These are phyloP conservation scores for Cataglyphis livida DNA, from an alignment of 2,888 invertebrate genomes.

Conservation along the genomic window DNA sequence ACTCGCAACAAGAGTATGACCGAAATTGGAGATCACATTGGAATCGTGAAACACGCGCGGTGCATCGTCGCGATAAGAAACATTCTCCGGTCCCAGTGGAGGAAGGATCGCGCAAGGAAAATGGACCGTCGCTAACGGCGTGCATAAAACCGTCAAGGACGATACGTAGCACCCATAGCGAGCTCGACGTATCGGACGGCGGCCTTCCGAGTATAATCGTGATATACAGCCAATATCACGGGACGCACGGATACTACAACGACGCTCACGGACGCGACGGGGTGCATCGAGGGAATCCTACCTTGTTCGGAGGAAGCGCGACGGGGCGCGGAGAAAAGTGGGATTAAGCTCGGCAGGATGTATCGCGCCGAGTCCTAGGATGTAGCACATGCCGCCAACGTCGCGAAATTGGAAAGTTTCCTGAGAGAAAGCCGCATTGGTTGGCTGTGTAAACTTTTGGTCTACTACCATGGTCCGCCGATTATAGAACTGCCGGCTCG, in stretches of 20 bases:
- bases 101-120: slow-evolving; percentile 61
- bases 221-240: slow-evolving; percentile 81
- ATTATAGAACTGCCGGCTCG: slow-evolving; percentile 22
- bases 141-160: slow-evolving; percentile 79
- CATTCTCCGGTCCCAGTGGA: slow-evolving; percentile 44
- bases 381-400: slow-evolving; percentile 49
- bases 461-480: slow-evolving; percentile 22
- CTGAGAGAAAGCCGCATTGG: slow-evolving; percentile 24
- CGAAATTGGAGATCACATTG: slow-evolving; percentile 22
- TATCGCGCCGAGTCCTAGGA: slow-evolving; percentile 68
- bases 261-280: slow-evolving; percentile 71
- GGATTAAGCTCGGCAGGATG: slow-evolving; percentile 68
- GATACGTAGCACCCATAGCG: slow-evolving; percentile 70
- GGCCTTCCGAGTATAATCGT: slow-evolving; percentile 80
- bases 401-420: slow-evolving; percentile 70
- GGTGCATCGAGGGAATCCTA: slow-evolving; percentile 61
- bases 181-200: slow-evolving; percentile 74
- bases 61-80: slow-evolving; percentile 75
- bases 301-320: slow-evolving; percentile 32
- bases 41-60: slow-evolving; percentile 29
- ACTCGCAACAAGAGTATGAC: not conserved
- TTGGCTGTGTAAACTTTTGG: slow-evolving; percentile 11
- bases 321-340: slow-evolving; percentile 67
- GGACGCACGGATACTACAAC: slow-evolving; percentile 73
- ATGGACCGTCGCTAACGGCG: slow-evolving; percentile 78